Conservation (phyloP, 2,888 invertebrate genomes). For the Fissipunctia ypsillon region DNA sequence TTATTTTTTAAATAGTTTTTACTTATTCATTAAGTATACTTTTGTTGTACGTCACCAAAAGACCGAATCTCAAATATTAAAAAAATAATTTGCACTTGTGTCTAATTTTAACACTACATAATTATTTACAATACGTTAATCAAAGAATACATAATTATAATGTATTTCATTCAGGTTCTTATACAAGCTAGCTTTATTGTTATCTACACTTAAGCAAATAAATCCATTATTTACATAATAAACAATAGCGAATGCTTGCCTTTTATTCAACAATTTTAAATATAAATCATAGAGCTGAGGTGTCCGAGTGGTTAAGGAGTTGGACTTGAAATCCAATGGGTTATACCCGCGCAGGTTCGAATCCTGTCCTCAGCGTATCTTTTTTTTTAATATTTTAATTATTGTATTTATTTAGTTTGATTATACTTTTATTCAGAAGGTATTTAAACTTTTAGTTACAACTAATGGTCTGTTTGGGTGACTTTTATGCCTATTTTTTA, state of each 20-base stretch:
- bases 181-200: not conserved
- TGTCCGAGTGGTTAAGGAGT: conserved; percentile 91
- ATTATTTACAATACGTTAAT: not conserved
- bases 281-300: conserved; percentile 82
- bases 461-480: not conserved
- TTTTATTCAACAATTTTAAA: conserved; percentile 11
- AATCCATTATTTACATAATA: not conserved
- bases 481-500: not conserved
- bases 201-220: conserved; percentile 39
- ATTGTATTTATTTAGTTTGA: not conserved
- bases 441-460: not conserved
- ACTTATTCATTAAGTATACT: too few relatives aligned
- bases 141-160: not conserved
- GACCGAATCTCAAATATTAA: not conserved
- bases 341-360: conserved; percentile 65
- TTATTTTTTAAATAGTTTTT: too few relatives aligned
- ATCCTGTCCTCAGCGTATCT: conserved; percentile 26
- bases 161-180: not conserved
- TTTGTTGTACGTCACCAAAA: not conserved
- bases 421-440: not conserved
- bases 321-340: conserved; percentile 91
- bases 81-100: not conserved
- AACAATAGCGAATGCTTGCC: not conserved
- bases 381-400: conserved; percentile 22
- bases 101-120: not conserved